phyloP scores from a whole-genome alignment of 1,140 invertebrate species.

The Telenomus remus region DNA sequence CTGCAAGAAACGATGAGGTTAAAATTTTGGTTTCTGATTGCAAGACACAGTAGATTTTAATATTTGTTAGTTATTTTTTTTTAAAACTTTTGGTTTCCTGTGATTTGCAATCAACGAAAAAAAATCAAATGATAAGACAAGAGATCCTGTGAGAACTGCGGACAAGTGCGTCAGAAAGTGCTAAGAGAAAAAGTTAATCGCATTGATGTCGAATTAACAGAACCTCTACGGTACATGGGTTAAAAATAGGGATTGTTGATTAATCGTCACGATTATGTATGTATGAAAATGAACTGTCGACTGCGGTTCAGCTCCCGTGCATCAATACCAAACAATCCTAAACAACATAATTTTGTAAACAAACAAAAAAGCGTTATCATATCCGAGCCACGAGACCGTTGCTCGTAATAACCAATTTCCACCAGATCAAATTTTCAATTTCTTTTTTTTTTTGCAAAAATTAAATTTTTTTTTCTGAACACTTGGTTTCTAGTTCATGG shows the following conservation, averaged over 20 bases:
- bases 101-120: background rate
- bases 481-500: constrained; percentile 50
- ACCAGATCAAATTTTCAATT: background rate
- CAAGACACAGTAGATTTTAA: constrained; percentile 1
- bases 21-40: constrained; percentile 7
- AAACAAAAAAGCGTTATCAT: constrained; percentile 75
- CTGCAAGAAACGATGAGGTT: constrained; percentile 30
- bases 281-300: background rate
- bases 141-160: constrained; percentile 9
- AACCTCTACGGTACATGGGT: background rate
- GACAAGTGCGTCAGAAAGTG: constrained; percentile 27
- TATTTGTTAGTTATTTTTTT: too few species aligned
- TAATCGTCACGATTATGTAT: background rate
- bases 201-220: constrained; percentile 35
- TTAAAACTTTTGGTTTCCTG: too few species aligned
- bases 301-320: constrained; percentile 50
- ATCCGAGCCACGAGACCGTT: constrained; percentile 79
- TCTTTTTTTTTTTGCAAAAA: background rate
- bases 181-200: constrained; percentile 70
- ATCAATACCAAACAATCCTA: constrained; percentile 78
- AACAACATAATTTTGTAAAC: constrained; percentile 16
- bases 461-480: constrained; percentile 15
- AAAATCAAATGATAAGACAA: background rate
- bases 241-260: background rate
- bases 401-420: constrained; percentile 40